A percentile compares a stretch with the other conserved stretches of the same genome.
These are phyloP conservation scores for Junco hyemalis DNA, from an alignment of 2,113 vertebrate species.

Conservation along the genomic window DNA sequence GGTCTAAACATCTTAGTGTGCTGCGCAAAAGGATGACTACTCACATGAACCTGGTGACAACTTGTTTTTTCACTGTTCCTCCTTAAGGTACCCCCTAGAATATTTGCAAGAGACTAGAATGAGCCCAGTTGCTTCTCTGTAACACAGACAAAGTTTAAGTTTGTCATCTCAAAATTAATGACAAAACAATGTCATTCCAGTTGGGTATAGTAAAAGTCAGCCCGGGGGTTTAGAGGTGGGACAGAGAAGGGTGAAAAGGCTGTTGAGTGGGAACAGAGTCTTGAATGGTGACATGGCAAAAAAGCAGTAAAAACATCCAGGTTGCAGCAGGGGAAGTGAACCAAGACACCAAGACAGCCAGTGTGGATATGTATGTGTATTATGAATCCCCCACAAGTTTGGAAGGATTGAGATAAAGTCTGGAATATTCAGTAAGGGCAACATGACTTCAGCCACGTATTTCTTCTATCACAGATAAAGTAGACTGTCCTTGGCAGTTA, in stretches of 20 bases:
- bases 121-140: background rate
- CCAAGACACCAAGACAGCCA: no score
- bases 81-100: background rate
- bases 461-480: background rate
- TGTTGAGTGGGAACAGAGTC: background rate
- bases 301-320: background rate
- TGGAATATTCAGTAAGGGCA: background rate
- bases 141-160: background rate
- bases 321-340: background rate
- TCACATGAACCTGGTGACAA: background rate
- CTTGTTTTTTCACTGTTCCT: background rate
- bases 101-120: background rate
- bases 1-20: background rate
- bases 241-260: background rate
- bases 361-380: background rate
- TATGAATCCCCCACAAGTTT: background rate
- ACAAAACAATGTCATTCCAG: background rate
- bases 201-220: background rate
- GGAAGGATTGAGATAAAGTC: background rate
- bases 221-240: rapidly evolving
- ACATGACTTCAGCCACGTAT: background rate
- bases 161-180: background rate
- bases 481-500: background rate
- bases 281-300: background rate
- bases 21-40: background rate